Evolutionary conservation across 2,797 vertebrate species (phyloP).

Genomic region (Molossus molossus): DNA sequence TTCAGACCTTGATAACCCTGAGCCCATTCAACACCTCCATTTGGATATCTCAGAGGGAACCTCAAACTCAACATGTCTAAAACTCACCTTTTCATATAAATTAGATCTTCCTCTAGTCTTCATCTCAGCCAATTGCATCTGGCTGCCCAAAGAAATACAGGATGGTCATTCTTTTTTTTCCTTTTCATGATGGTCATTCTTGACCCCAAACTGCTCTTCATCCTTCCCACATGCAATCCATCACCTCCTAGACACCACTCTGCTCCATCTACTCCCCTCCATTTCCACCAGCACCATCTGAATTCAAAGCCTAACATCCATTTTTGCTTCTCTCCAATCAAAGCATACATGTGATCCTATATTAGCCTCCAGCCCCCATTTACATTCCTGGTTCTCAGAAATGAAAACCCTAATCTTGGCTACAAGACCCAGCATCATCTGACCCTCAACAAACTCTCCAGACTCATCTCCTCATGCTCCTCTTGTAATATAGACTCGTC

Average conservation of each 20-base stretch:
- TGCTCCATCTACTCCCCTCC: neutral
- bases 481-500: neutral
- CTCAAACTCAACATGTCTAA: neutral
- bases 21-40: neutral
- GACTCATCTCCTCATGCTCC: rapidly evolving
- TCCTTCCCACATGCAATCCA: neutral
- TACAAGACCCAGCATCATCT: neutral
- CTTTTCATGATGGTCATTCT: neutral
- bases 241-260: neutral
- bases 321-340: neutral
- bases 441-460: neutral
- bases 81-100: neutral
- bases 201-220: neutral
- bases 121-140: neutral
- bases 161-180: neutral
- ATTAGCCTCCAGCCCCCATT: neutral
- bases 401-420: neutral
- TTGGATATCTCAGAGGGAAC: neutral
- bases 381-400: neutral
- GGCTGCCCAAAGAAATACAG: neutral
- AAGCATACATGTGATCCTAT: neutral
- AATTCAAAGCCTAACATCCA: neutral
- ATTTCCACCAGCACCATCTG: neutral
- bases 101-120: neutral
- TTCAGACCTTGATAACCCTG: neutral